These are phyloP conservation scores for Lycocorax pyrrhopterus DNA, from an alignment of 2,113 vertebrate genomes.

Conservation along the genomic window DNA sequence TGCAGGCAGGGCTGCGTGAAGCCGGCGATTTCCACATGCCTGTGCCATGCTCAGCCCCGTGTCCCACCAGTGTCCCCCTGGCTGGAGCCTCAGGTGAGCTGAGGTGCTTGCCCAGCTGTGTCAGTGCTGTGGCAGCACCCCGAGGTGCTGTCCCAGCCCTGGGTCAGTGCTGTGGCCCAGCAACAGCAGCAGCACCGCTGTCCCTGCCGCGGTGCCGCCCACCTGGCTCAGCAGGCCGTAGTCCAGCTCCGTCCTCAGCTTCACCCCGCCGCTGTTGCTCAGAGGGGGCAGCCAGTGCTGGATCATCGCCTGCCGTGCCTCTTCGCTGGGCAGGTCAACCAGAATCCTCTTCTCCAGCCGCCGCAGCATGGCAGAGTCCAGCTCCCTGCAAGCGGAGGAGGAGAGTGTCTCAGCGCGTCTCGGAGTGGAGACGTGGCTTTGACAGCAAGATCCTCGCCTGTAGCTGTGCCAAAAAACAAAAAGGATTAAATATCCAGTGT, in stretches of 20 bases:
- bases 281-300: constrained; percentile 89
- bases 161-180: fast-evolving
- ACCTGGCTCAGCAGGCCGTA: constrained; percentile 84
- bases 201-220: not conserved
- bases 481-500: not conserved
- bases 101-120: not conserved
- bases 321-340: constrained; percentile 82
- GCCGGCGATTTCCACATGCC: fast-evolving
- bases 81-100: not conserved
- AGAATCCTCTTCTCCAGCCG: constrained; percentile 94
- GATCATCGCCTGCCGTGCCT: constrained; percentile 87
- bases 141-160: not conserved
- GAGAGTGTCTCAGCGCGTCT: fast-evolving
- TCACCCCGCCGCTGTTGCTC: constrained; percentile 74
- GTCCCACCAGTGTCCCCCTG: not conserved
- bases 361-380: constrained; percentile 91
- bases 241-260: constrained; percentile 81
- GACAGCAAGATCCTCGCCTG: not conserved
- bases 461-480: not conserved
- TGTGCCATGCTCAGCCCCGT: fast-evolving
- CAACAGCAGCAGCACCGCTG: not conserved
- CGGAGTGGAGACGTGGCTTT: fast-evolving
- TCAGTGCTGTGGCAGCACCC: fast-evolving
- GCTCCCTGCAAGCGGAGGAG: constrained; percentile 76
- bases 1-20: not conserved